Evolutionary conservation across 2,113 vertebrate species (phyloP), one percentile per base, ranked within the genome.

Genomic region (Calypte anna): DNA sequence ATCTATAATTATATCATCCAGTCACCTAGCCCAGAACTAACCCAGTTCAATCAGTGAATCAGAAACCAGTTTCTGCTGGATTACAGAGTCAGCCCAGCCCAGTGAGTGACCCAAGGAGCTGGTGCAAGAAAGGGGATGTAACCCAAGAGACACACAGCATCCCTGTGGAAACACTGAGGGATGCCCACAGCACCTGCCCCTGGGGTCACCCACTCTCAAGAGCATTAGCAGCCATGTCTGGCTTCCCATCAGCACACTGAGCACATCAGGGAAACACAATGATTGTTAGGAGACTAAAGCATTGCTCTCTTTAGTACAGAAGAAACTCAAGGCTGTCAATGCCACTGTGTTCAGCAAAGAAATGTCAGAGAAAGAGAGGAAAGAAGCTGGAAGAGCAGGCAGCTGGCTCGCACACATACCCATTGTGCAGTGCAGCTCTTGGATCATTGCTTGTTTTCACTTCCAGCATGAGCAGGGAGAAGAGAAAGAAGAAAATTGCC

Each of bases 381-480:
- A 51, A 23, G 2, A 36, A 40, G 53, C 3, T 38, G 53, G 27
- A 8, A 72, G 61, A 36, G 2, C 66, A 93, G 48, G 4, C 72
- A 81, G 59, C 61, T 80, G 74, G 66, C 87, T 94, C 72, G 53
- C 68, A 80, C 64, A 93, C 97, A 61, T 98, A 99, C 99, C 99
- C 98, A 31, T 99, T 99, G 96, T 99, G 99, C n/a, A 99, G 23
- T 0, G 98, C 91, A 58, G 99, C 99, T 93, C 99, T 98, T 1
- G 98, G 98, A 75, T 99, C 99, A 33, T 96, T 98, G 94, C 98
- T 99, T 25, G 98, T 99, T 97, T 98, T 99, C 72, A 99, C 98
- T 86, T 98, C 98, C 73, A 99, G 94, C 98, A 98, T 99, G 22
- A 99, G 95, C 82, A 99, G 43, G 73, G 95, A 97, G 61, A 99